Conservation (phyloP, 64 coral and sea anemone genomes). For the Dendronephthya gigantea region DNA sequence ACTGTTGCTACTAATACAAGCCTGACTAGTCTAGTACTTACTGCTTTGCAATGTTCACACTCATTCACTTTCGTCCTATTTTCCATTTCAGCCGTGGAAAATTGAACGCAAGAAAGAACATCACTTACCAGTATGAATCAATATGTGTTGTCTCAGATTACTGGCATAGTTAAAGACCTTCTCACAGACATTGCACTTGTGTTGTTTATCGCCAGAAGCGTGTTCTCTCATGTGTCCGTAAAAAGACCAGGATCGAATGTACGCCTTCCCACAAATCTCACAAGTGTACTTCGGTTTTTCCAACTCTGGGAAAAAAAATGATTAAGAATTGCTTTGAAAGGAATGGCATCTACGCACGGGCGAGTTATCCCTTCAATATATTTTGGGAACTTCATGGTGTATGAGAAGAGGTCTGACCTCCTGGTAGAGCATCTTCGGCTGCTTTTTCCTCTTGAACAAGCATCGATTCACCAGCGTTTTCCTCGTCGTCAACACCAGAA, state of each 20-base stretch:
- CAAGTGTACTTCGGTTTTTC: slow-evolving; percentile 95
- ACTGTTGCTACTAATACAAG: too few species aligned
- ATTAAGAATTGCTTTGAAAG: too few species aligned
- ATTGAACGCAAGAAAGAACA: not conserved
- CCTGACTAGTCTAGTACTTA: too few species aligned
- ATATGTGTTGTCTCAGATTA: slow-evolving; percentile 91
- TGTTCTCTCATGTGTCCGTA: slow-evolving; percentile 99
- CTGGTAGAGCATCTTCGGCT: not conserved
- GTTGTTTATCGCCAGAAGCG: slow-evolving; percentile 96
- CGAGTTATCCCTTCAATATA: not conserved
- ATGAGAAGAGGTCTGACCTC: not conserved
- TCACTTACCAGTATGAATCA: slow-evolving; percentile 88
- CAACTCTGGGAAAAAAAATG: slow-evolving; percentile 51
- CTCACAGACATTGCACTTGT: slow-evolving; percentile 90
- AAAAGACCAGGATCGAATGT: slow-evolving; percentile 96
- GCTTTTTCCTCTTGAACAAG: not conserved
- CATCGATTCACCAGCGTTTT: not conserved
- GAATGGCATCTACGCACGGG: too few species aligned
- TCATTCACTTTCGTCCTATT: too few species aligned
- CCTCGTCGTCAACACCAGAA: not conserved
- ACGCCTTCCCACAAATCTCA: slow-evolving; percentile 95
- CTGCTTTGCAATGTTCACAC: too few species aligned
- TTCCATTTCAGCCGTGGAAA: too few species aligned
- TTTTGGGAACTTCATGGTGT: not conserved
- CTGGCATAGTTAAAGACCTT: slow-evolving; percentile 99